Evolutionary conservation across 2,113 vertebrate species (phyloP).

Genomic region (Pelodiscus sinensis): DNA sequence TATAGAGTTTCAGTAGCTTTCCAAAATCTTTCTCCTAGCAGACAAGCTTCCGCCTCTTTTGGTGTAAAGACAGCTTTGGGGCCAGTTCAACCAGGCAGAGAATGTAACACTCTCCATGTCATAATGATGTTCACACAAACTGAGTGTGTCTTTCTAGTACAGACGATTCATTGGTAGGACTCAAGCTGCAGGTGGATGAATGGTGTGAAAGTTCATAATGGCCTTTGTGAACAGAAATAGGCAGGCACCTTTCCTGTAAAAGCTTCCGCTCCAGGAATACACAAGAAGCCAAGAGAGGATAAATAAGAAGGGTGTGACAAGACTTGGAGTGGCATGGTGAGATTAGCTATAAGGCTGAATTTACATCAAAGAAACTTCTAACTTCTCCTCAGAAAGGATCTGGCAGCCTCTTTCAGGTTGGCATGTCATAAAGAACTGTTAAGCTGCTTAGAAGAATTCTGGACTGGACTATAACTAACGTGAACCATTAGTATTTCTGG

Average conservation of each 20-base stretch:
- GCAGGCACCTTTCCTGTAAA: background rate
- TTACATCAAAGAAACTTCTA: background rate
- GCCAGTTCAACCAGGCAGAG: background rate
- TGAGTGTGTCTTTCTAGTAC: background rate
- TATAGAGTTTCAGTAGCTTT: background rate
- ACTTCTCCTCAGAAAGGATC: background rate
- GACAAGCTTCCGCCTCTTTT: background rate
- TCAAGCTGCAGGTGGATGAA: background rate
- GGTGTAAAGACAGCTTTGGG: background rate
- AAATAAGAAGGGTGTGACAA: background rate
- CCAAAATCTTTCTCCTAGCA: background rate
- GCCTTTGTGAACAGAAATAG: background rate
- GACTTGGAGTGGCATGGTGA: background rate
- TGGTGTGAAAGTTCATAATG: background rate
- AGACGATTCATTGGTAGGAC: background rate
- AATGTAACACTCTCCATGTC: background rate
- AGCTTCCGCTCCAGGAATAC: background rate
- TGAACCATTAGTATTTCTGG: background rate
- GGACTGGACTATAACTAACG: background rate
- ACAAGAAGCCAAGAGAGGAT: background rate
- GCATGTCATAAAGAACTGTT: rapidly evolving
- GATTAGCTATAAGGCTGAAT: background rate
- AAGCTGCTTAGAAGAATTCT: background rate
- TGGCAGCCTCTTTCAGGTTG: background rate
- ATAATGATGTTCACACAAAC: background rate